These are phyloP conservation scores for Dicrurus megarhynchus DNA, from an alignment of 2,113 vertebrate species.

Conservation along the genomic window DNA sequence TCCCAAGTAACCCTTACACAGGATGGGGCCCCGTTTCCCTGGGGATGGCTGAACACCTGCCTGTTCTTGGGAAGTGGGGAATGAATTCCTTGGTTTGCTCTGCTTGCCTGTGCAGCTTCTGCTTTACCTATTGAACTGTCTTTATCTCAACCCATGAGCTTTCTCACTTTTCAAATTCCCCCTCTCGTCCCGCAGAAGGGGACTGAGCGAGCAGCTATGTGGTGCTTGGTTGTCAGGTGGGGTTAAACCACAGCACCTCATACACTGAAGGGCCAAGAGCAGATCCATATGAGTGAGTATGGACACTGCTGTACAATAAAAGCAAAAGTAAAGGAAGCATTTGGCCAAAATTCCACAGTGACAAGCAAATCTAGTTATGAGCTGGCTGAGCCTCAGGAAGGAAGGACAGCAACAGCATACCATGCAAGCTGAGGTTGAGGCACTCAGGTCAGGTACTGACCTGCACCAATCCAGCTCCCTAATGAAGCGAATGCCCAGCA, in stretches of 20 bases:
- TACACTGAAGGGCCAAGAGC: neutral
- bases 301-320: neutral
- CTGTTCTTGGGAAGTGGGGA: neutral
- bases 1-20: neutral
- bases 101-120: neutral
- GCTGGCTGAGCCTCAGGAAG: neutral
- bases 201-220: neutral
- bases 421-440: neutral
- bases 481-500: rapidly evolving
- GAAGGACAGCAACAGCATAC: neutral
- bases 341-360: neutral
- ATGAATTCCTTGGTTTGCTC: neutral
- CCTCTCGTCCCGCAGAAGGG: neutral
- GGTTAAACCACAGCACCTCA: neutral
- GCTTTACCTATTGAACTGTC: neutral
- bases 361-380: neutral
- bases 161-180: neutral
- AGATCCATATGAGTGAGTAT: neutral
- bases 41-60: neutral
- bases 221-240: neutral
- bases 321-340: neutral
- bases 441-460: neutral
- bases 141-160: neutral
- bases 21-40: neutral
- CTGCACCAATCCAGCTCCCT: neutral